These are phyloP conservation scores for Onthophagus taurus DNA, from an alignment of 1,140 invertebrate species.

Conservation along the genomic window DNA sequence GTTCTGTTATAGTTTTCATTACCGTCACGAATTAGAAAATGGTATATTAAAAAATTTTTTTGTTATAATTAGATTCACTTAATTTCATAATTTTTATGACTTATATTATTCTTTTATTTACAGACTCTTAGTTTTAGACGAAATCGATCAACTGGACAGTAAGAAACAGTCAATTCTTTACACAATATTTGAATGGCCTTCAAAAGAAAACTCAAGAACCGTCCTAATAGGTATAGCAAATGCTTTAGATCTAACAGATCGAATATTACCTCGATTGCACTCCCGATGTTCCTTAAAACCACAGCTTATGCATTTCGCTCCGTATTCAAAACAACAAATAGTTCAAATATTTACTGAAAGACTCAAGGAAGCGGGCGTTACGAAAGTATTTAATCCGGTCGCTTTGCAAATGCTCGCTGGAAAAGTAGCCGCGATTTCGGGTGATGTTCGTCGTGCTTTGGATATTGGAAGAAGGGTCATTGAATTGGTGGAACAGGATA, in stretches of 20 bases:
- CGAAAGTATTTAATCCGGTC: conserved; percentile 63
- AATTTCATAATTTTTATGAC: background rate
- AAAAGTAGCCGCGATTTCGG: conserved; percentile 90
- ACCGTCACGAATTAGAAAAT: too few species aligned
- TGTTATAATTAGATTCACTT: too few species aligned
- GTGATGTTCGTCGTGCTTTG: conserved; percentile 86
- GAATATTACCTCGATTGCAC: conserved; percentile 79
- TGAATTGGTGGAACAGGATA: conserved; percentile 54
- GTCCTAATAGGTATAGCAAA: conserved; percentile 92
- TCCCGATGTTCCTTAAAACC: conserved; percentile 60
- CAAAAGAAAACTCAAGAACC: conserved; percentile 55
- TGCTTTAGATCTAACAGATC: conserved; percentile 88
- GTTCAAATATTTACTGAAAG: conserved; percentile 72
- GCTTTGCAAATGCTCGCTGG: conserved; percentile 83
- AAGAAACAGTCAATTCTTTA: conserved; percentile 84
- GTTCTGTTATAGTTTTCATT: too few species aligned
- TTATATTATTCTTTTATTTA: conserved; percentile 30
- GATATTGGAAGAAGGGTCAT: conserved; percentile 83
- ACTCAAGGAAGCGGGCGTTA: conserved; percentile 57
- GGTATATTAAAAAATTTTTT: too few species aligned
- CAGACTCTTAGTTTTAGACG: conserved; percentile 85
- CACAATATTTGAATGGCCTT: conserved; percentile 89
- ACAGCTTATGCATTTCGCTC: conserved; percentile 78
- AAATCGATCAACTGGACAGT: conserved; percentile 86
- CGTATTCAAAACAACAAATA: conserved; percentile 87